A percentile compares a stretch with the other conserved stretches of the same genome.
These are phyloP conservation scores for Pygoscelis adeliae DNA, from an alignment of 2,113 vertebrate genomes.

Conservation along the genomic window DNA sequence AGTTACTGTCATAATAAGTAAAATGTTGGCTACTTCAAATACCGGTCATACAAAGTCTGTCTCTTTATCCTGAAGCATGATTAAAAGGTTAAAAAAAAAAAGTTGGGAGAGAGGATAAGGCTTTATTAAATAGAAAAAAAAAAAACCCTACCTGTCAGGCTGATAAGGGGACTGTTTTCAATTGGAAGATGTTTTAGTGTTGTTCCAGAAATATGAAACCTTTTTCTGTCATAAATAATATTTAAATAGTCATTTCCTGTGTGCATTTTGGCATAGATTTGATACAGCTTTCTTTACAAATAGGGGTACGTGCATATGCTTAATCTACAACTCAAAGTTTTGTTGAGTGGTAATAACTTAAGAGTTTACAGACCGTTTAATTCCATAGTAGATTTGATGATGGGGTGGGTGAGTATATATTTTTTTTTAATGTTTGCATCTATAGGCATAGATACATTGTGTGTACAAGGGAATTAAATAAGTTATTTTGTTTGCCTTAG, in stretches of 20 bases:
- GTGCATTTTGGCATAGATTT: neutral
- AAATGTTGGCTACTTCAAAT: neutral
- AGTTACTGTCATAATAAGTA: no score
- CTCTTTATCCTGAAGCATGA: neutral
- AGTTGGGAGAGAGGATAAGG: neutral
- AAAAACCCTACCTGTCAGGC: neutral
- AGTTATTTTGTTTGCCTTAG: conserved; percentile 68
- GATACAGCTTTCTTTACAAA: neutral
- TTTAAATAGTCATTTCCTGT: neutral
- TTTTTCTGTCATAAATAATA: neutral
- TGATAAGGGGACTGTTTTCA: neutral
- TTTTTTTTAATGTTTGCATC: neutral
- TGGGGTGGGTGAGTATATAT: neutral
- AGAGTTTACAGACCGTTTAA: neutral
- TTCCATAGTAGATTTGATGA: neutral
- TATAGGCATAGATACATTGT: fast-evolving
- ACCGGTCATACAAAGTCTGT: neutral
- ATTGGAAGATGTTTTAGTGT: neutral
- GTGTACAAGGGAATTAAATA: neutral
- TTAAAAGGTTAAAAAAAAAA: neutral
- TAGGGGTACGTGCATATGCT: fast-evolving
- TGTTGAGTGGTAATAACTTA: neutral
- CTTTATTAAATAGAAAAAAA: neutral
- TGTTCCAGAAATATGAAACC: neutral
- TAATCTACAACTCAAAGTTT: neutral